Conservation (phyloP, 2,797 vertebrate species). For the Siniperca obscura region DNA sequence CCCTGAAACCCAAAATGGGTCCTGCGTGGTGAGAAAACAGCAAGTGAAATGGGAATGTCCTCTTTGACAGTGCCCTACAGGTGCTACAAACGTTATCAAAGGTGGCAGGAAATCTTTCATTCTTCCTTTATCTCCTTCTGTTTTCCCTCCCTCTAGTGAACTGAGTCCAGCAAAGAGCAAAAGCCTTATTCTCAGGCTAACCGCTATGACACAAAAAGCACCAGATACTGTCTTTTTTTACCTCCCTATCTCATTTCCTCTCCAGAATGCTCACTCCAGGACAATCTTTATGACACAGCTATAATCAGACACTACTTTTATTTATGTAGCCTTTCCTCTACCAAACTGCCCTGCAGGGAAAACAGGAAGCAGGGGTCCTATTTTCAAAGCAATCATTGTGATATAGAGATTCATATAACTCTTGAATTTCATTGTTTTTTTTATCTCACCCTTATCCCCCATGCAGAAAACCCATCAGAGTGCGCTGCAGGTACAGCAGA, state of each 20-base stretch:
- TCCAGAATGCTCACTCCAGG: constrained; percentile 17
- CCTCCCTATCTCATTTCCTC: constrained; percentile 46
- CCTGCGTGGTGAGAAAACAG: neutral
- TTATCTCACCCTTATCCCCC: constrained; percentile 19
- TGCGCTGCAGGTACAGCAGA: constrained; percentile 98
- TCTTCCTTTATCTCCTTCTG: constrained; percentile 26
- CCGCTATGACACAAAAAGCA: constrained; percentile 27
- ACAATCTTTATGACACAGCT: constrained; percentile 35
- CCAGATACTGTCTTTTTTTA: constrained; percentile 19
- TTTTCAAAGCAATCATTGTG: constrained; percentile 42
- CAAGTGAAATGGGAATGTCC: neutral
- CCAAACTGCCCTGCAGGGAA: constrained; percentile 29
- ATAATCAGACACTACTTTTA: constrained; percentile 42
- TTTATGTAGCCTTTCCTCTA: constrained; percentile 33
- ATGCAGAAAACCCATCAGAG: constrained; percentile 93
- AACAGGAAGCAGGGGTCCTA: constrained; percentile 10
- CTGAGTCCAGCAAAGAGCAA: constrained; percentile 18
- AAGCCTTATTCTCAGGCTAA: constrained; percentile 18
- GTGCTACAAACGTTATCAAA: constrained; percentile 35
- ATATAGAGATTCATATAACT: constrained; percentile 33
- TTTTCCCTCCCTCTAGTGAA: constrained; percentile 7
- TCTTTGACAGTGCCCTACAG: constrained; percentile 15
- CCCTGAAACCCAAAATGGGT: neutral
- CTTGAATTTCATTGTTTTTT: constrained; percentile 36
- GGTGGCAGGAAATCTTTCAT: constrained; percentile 18